Conservation (phyloP, 2,113 vertebrate genomes). For the Girardinichthys multiradiatus region DNA sequence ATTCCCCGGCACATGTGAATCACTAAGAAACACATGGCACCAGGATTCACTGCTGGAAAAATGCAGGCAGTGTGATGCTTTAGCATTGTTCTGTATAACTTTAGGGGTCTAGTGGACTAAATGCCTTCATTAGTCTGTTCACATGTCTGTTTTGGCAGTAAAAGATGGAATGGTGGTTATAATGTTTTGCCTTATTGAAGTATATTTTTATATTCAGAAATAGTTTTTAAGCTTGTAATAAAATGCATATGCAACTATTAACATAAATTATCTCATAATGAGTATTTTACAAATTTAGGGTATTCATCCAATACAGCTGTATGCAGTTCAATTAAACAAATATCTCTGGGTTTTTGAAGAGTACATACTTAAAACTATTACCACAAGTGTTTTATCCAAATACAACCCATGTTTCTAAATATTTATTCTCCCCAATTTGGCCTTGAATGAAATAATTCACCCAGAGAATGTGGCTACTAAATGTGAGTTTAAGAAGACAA, state of each 20-base stretch:
- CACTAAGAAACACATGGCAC: background rate
- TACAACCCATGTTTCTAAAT: background rate
- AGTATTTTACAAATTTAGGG: background rate
- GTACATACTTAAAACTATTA: background rate
- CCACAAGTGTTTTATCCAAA: background rate
- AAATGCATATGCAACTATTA: background rate
- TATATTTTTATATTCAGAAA: background rate
- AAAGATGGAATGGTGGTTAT: background rate
- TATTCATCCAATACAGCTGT: background rate
- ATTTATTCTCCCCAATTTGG: background rate
- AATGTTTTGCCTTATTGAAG: background rate
- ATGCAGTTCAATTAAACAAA: background rate
- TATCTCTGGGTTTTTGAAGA: background rate
- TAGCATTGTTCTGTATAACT: background rate
- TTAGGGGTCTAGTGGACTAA: background rate
- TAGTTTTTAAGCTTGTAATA: background rate
- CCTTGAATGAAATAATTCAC: background rate
- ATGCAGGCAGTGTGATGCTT: background rate
- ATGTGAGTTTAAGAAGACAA: background rate
- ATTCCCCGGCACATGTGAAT: background rate
- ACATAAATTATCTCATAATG: background rate
- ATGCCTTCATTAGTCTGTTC: background rate
- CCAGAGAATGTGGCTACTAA: background rate
- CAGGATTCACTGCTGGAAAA: background rate
- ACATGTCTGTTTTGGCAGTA: background rate